Evolutionary conservation across 1,140 invertebrate genomes (phyloP).

Genomic region (Drosophila virilis): DNA sequence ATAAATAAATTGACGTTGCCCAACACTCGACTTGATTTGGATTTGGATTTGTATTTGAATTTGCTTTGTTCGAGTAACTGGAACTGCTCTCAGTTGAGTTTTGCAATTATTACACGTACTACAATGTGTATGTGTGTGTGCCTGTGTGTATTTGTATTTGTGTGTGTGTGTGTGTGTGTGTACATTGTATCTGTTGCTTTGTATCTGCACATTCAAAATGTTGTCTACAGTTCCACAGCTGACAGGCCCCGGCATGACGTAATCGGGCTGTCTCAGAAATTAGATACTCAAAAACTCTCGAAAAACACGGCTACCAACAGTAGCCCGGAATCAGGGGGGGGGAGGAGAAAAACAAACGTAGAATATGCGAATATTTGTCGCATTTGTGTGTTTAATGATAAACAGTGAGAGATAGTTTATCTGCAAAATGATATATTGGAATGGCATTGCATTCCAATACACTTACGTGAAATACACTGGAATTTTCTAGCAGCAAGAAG

Average conservation of each 20-base stretch:
- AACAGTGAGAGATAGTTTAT: constrained; percentile 33
- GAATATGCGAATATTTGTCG: constrained; percentile 32
- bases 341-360: constrained; percentile 1
- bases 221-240: constrained; percentile 23
- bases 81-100: constrained; percentile 42
- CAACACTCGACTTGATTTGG: constrained; percentile 29
- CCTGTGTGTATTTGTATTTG: too few species aligned
- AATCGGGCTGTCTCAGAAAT: constrained; percentile 52
- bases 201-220: constrained; percentile 51
- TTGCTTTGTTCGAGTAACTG: constrained; percentile 41
- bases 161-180: constrained; percentile 15
- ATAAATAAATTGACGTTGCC: constrained; percentile 30
- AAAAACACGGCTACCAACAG: constrained; percentile 40
- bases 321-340: background rate
- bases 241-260: constrained; percentile 40
- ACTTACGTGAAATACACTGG: background rate
- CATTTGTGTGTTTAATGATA: constrained; percentile 26
- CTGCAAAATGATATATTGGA: constrained; percentile 28
- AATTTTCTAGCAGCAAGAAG: constrained; percentile 1
- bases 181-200: constrained; percentile 12
- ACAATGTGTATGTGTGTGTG: background rate
- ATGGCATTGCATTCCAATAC: constrained; percentile 25
- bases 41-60: background rate
- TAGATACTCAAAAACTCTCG: constrained; percentile 47
- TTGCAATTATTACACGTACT: constrained; percentile 47